Evolutionary conservation across 2,888 invertebrate genomes (phyloP).

Genomic region (Rhodophaea formosa): DNA sequence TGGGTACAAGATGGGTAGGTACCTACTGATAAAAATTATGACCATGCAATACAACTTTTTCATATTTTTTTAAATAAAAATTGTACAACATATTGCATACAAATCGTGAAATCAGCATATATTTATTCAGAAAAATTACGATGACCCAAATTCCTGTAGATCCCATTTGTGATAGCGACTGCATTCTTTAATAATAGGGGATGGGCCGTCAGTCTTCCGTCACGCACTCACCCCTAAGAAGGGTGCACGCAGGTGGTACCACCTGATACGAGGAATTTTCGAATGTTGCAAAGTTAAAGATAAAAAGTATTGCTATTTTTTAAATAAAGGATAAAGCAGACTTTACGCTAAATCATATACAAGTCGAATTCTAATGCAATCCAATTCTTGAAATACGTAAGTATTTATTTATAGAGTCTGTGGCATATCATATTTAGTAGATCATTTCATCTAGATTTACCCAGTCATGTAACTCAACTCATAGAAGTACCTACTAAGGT

Average conservation of each 20-base stretch:
- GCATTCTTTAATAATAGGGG: slow-evolving; percentile 6
- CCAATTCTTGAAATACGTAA: too few relatives aligned
- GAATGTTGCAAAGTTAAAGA: background rate
- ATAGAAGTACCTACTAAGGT: too few relatives aligned
- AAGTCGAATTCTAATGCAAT: too few relatives aligned
- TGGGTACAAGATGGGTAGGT: too few relatives aligned
- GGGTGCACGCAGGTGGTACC: slow-evolving; percentile 10
- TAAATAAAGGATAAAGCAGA: background rate
- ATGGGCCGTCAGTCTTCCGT: background rate
- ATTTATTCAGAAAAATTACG: background rate
- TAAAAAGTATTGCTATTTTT: background rate
- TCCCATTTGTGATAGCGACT: background rate
- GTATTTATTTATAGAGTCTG: too few relatives aligned
- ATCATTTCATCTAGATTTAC: too few relatives aligned
- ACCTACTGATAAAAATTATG: too few relatives aligned
- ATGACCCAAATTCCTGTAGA: background rate
- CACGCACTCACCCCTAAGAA: slow-evolving; percentile 6
- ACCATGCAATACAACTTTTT: background rate
- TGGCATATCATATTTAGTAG: too few relatives aligned
- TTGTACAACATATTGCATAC: background rate
- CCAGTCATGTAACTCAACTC: too few relatives aligned
- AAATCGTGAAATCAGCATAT: background rate
- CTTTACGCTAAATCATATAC: too few relatives aligned
- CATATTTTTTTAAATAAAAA: too few relatives aligned
- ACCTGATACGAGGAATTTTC: background rate